Evolutionary conservation across 2,888 invertebrate species (phyloP), one percentile per base, ranked within the genome.

Genomic region (Euzophera pinguis): DNA sequence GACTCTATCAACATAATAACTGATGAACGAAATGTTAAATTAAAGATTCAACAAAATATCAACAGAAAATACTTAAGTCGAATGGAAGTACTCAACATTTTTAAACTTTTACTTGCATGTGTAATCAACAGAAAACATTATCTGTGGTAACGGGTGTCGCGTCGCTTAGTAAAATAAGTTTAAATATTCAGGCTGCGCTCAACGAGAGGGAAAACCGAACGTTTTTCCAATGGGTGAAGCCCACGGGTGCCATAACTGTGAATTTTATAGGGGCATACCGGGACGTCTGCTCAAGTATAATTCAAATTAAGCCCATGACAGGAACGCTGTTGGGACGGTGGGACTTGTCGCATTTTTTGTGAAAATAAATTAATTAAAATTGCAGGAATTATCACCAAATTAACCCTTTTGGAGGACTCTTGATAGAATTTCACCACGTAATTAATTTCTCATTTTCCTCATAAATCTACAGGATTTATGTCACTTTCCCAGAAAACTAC

Each of bases 241-340:
- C 65, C 71, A 45, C 41, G 67, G 75, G 73, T 64, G 68, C 59
- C 57, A 69, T 75, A 71, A 75, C 76, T 71, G 71, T 69, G 78
- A 77, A 77, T 77, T 80, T 77, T 81, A 78, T 81, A 51, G 32
- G 37, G 35, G 76, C 71, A 69, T 77, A 76, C 73, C 65, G 75
- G 68, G 73, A 68, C 69, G 78, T 74, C 78, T 75, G 77, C 65
- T 72, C 76, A 69, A 67, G 67, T 78, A 83, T 88, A 83, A 88
- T 85, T 88, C 86, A 86, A 86, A 87, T 87, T 86, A 87, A 82
- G 81, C 80, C 72, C 79, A 73, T 78, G 83, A 81, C 82, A 80
- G 78, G 22, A 5, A 72, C 81, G 84, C 80, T 71, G 5, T 10
- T 14, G 13, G 35, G 35, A 22, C 17, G 37, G 22, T 3, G 29